These are phyloP conservation scores for Melanchra persicariae DNA, from an alignment of 2,888 invertebrate genomes.

Conservation along the genomic window DNA sequence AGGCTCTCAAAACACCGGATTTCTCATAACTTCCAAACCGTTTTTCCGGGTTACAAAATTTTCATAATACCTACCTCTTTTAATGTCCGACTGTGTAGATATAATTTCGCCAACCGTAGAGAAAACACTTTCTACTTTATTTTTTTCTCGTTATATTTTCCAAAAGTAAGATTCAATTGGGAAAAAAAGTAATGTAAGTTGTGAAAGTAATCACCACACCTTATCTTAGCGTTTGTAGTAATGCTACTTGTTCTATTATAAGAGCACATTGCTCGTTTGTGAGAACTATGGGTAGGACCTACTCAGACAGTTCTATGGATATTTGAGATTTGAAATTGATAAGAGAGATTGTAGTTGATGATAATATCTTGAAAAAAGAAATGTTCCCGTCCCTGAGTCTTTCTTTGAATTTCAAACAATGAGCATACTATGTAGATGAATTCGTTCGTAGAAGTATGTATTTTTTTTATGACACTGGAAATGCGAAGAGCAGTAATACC, in stretches of 20 bases:
- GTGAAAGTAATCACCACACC: no score
- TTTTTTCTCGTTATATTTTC: no score
- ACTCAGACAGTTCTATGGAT: no score
- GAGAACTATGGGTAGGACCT: no score
- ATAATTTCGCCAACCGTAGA: neutral
- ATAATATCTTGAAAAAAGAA: no score
- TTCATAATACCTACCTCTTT: conserved; percentile 8
- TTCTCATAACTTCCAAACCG: neutral
- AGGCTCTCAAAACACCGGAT: conserved; percentile 3
- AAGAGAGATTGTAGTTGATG: no score
- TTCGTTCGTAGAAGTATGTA: neutral
- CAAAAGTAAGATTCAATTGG: no score
- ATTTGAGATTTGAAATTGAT: no score
- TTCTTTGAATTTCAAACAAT: neutral
- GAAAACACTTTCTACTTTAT: neutral
- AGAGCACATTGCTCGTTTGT: neutral
- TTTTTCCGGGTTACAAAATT: conserved; percentile 39
- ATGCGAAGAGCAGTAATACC: neutral
- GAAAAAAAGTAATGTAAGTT: no score
- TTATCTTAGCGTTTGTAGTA: no score
- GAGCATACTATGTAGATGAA: neutral
- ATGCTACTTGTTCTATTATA: no score
- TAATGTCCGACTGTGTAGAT: neutral
- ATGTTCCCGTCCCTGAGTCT: neutral
- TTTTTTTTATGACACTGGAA: neutral